These are phyloP conservation scores for Ptychobarbus kaznakovi DNA, from an alignment of 2,797 vertebrate species.

Conservation along the genomic window DNA sequence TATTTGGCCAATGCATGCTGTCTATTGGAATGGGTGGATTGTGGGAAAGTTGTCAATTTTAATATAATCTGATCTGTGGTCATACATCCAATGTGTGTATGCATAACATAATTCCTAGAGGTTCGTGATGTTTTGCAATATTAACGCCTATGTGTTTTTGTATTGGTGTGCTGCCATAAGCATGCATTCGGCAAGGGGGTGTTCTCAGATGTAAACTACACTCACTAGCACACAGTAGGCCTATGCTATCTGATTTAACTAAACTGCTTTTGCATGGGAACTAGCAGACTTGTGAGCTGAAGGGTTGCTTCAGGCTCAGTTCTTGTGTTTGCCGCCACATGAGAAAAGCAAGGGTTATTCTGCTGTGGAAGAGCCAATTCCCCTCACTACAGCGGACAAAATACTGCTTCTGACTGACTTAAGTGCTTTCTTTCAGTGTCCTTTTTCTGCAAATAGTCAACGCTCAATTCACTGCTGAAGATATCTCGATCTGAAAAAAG, in stretches of 20 bases:
- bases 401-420: neutral
- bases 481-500: neutral
- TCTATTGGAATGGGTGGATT: slow-evolving; percentile 4
- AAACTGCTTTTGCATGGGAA: neutral
- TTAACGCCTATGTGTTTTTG: neutral
- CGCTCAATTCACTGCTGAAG: neutral
- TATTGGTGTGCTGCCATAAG: neutral
- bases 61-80: neutral
- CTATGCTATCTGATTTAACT: slow-evolving; percentile 1
- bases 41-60: slow-evolving; percentile 7
- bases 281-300: neutral
- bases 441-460: neutral
- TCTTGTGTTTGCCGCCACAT: neutral
- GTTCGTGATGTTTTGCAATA: neutral
- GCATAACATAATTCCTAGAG: neutral
- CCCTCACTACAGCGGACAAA: neutral
- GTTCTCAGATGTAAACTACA: neutral
- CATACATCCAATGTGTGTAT: neutral
- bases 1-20: neutral
- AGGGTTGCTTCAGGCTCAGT: neutral
- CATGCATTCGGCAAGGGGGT: neutral
- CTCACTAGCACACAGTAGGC: neutral
- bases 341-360: neutral
- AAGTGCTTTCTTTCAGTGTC: neutral
- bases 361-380: neutral